Base-by-base conservation (phyloP, 2,888 invertebrate genomes). In the Tipula confusa region DNA sequence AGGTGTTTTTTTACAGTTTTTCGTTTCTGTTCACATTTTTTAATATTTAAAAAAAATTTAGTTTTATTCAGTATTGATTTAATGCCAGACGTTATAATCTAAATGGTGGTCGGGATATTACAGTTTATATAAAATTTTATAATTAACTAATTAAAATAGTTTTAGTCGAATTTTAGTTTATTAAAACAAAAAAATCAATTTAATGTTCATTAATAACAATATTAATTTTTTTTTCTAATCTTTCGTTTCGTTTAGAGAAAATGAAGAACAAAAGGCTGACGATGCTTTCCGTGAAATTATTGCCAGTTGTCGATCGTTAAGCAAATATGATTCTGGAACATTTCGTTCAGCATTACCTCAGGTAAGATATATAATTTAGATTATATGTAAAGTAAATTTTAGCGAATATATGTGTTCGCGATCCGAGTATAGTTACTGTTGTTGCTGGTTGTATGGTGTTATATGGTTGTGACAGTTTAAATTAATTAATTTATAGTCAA, bases 271-370 rank as follows among this genome's bases (percentile, higher is more conserved):
- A 85, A 88, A 88, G 84, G 87, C 87, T 84, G 89, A 90, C 83
- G 89, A 89, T 85, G 88, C 89, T 84, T 89, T 90, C 85, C 87
- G 87, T 33, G 90, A 90, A 86, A 89, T 90, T 43, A 89, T 90
- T 83, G 89, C 88, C 81, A 90, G 90, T 85, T 89, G 89, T 86
- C 86, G 87, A 84, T 91, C 90, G 5, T 86, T 90, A 13, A 90
- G 89, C 85, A 86, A 87, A 80, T 90, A 90, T 86, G 90, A 90
- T 84, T 84, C 84, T 28, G 88, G 87, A 84, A 87, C 87, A 33
- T 86, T 89, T 18, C 90, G 88, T 86, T 89, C 88, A 38, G 87
- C 91, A 43, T 85, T 89, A 83, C 91, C 91, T 80, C 91, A 91
- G 87, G 91, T 90, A 86, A 87, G 5, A 11, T 64, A 11, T n/a